phyloP scores from a whole-genome alignment of 1,140 invertebrate genomes.

The Amphibalanus amphitrite region DNA sequence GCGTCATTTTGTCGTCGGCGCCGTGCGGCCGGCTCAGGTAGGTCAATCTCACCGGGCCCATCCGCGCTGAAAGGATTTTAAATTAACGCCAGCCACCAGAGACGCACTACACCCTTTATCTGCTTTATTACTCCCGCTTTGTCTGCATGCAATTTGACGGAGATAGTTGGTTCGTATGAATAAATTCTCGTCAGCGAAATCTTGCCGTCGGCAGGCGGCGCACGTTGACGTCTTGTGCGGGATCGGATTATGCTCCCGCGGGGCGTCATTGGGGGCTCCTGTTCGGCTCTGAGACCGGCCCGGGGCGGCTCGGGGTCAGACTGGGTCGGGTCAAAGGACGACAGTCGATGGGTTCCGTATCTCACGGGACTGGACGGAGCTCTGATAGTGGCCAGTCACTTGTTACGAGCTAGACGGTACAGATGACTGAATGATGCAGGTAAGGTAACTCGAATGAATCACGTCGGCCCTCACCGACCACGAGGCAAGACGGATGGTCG shows the following conservation, averaged over 20 bases:
- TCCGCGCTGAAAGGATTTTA: neutral
- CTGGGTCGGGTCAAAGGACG: too few species aligned
- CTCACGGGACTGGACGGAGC: too few species aligned
- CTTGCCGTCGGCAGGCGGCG: neutral
- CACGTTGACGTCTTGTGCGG: neutral
- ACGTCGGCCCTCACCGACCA: too few species aligned
- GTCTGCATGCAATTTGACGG: neutral
- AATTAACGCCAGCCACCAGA: neutral
- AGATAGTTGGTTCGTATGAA: neutral
- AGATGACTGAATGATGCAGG: too few species aligned
- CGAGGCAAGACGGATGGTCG: too few species aligned
- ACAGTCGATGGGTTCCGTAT: too few species aligned
- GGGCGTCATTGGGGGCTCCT: neutral
- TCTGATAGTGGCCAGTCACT: too few species aligned
- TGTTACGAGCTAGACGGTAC: too few species aligned
- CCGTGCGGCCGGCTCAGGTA: neutral
- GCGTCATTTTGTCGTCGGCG: neutral
- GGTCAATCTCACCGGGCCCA: neutral
- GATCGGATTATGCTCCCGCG: neutral
- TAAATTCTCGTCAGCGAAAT: constrained; percentile 1
- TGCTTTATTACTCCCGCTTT: constrained; percentile 1
- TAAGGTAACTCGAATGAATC: too few species aligned
- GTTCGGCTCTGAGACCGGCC: neutral
- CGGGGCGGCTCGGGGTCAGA: too few species aligned
- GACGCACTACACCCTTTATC: neutral